Evolutionary conservation across 2,113 vertebrate species (phyloP), one percentile per base, ranked within the genome.

Genomic region (Tachycineta bicolor): DNA sequence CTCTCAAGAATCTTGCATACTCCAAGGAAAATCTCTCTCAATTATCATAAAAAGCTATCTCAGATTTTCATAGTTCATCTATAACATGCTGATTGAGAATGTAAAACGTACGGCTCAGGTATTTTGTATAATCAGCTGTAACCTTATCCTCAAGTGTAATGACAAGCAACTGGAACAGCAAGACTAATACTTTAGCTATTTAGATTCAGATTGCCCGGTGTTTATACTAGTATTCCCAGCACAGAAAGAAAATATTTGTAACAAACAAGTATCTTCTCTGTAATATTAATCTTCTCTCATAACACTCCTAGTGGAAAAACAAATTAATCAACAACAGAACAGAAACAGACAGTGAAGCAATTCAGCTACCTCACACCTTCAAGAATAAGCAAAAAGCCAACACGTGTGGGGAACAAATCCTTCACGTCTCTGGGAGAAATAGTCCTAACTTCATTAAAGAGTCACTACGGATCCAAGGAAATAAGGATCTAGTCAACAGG

Each of bases 31-130:
- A 96, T 85, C 97, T 94, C 96, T 98, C 97, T 91, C 95, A 98
- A 98, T 98, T 98, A 98, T 97, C 96, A 97, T 97, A 97, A 98
- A 98, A 97, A 97, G 68, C 80, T 93, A 94, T 96, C 96, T 97
- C 91, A 83, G 95, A 73, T 98, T 98, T 98, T 97, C 97, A 97
- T 96, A 97, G 97, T 97, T 98, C 95, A 98, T 97, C 87, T 97
- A 93, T 96, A 97, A 97, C 91, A 95, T 21, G 85, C 90, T 98
- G 96, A 97, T 97, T 98, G 94, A 97, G 97, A 97, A 98, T 94
- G 82, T 95, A 96, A 97, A 97, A 97, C 56, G 28, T 97, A 93
- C 95, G 88, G 96, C 92, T 96, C 96, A 97, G 96, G 96, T 98
- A 97, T 89, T 96, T 80, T 93, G 55, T 96, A 96, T 92, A 97